Base-by-base conservation (phyloP, 2,797 vertebrate species). In the Cossypha niveicapilla region DNA sequence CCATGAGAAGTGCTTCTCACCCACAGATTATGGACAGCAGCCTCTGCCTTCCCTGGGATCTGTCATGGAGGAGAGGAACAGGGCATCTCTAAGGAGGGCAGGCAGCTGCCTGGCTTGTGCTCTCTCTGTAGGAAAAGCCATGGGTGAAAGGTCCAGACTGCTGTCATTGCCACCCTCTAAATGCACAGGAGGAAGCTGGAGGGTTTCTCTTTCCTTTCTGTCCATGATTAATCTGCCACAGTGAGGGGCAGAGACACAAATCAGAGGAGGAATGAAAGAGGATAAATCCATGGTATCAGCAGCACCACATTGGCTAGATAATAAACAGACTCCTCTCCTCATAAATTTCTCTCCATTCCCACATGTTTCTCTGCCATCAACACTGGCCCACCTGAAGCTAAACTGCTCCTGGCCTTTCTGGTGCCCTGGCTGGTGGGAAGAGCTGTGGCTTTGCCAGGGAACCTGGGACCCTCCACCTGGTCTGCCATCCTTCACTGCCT, bases 261-360 rank as follows among this genome's bases (percentile, higher is more conserved):
- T 98, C 97, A 98, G 96, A 96, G 87, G 70, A 94, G 95, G 95
- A 88, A 94, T 94, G 96, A 97, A 96, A 94, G 96, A 97, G 96
- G 96, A 98, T 98, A 97, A 97, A 98, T 98, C 96, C 96, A 94
- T 15, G 56, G 92, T 96, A 96, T 95, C 93, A 97, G 95, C 96
- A 96, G 94, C 80, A 85, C 92, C 91, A 96, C 96, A 96, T 97
- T 97, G 96, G 95, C 94, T 87, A 97, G 97, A 98, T 97, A 98
- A 98, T 98, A 98, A 98, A 98, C 97, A 96, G 96, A 97, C 97
- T 96, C 82, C 85, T 79, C 63, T 91, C 65, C 88, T 96, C 97
- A 95, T 98, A 98, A 98, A 98, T 98, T 96, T 90, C 56, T 44
- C 58, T 94, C 58, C 39, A 21, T 90, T 94, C 79, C 85, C 50